Evolutionary conservation across 2,113 vertebrate species (phyloP).

Genomic region (Galbula dea): DNA sequence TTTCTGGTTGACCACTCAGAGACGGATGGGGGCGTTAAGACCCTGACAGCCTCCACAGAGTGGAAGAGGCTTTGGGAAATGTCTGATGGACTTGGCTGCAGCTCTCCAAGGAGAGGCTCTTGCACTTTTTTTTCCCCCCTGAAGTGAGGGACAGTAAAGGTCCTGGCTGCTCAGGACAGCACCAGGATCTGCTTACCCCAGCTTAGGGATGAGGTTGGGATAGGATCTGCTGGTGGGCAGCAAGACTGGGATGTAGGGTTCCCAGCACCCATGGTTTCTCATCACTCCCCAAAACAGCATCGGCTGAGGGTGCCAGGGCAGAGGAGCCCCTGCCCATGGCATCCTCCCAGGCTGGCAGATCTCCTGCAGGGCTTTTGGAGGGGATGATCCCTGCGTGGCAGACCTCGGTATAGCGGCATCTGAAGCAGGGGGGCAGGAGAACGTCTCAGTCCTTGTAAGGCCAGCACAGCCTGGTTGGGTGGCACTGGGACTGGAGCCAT

Average conservation of each 20-base stretch:
- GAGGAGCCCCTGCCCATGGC: background rate
- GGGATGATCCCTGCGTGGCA: background rate
- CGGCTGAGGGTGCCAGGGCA: no score
- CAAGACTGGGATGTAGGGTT: background rate
- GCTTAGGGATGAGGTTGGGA: background rate
- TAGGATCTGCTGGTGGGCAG: fast-evolving
- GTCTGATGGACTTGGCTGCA: background rate
- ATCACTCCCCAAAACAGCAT: no score
- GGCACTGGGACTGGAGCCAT: background rate
- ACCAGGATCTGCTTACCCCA: background rate
- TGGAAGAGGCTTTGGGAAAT: background rate
- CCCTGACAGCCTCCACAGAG: fast-evolving
- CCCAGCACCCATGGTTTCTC: no score
- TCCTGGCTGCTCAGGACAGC: background rate
- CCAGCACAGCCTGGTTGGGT: background rate
- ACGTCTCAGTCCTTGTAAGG: background rate
- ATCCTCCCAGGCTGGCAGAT: background rate
- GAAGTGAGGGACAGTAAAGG: background rate
- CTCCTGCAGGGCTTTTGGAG: background rate
- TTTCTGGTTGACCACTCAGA: background rate
- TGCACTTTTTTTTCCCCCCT: fast-evolving
- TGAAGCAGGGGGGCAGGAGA: background rate
- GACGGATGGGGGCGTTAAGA: background rate
- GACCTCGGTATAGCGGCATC: background rate
- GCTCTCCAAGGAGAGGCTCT: background rate